These are phyloP conservation scores for Pterocles orientalis DNA, from an alignment of 2,113 vertebrate genomes.

Conservation along the genomic window DNA sequence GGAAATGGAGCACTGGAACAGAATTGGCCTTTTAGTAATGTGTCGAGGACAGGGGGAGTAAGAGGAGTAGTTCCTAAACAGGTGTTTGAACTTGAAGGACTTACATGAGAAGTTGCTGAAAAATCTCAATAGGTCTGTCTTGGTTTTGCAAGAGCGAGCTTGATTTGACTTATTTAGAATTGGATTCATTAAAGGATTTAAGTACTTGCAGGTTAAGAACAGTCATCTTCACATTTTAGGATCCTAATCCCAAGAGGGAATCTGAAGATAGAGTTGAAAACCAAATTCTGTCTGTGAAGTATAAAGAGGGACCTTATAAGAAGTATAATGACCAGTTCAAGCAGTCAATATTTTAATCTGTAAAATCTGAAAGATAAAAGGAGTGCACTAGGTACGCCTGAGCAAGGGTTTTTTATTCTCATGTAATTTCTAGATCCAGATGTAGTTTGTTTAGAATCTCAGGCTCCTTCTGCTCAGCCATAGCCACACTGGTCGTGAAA, in stretches of 20 bases:
- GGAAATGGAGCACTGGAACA: background rate
- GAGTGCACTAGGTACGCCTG: background rate
- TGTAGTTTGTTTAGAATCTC: background rate
- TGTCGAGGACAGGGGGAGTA: background rate
- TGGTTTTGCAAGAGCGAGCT: background rate
- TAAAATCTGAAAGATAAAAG: background rate
- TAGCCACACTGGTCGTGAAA: background rate
- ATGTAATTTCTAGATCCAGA: background rate
- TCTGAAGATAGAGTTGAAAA: background rate
- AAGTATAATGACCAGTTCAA: background rate
- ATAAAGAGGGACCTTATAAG: background rate
- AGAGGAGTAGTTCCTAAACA: background rate
- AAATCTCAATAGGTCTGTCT: background rate
- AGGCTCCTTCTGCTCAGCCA: background rate
- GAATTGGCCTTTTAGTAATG: background rate
- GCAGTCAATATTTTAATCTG: background rate
- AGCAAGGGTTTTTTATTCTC: background rate
- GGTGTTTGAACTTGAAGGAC: background rate
- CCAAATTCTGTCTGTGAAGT: background rate
- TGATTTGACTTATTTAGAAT: background rate
- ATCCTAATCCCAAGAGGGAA: background rate
- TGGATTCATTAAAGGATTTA: background rate
- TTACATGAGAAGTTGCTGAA: background rate
- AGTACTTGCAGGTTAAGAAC: background rate
- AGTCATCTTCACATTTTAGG: background rate